phyloP scores from a whole-genome alignment of 2,888 invertebrate species.

The Agonum fuliginosum region DNA sequence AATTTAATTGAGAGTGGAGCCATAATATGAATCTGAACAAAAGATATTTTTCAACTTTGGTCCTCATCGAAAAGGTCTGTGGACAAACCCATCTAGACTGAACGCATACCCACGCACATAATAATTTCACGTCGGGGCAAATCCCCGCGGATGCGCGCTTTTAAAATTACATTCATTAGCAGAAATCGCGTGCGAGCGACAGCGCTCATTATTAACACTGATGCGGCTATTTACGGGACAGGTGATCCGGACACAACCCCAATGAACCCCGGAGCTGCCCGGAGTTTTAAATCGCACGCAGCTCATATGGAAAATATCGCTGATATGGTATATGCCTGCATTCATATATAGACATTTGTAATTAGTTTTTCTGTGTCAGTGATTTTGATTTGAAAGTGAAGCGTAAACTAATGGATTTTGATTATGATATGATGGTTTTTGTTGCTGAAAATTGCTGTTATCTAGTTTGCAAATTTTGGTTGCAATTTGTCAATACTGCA shows the following conservation, averaged over 20 bases:
- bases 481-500: no score
- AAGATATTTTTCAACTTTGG: no score
- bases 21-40: no score
- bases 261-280: not conserved
- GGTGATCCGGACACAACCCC: conserved; percentile 38
- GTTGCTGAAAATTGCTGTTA: no score
- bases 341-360: conserved; percentile 22
- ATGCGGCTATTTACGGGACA: conserved; percentile 42
- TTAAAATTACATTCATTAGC: conserved; percentile 43
- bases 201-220: conserved; percentile 41
- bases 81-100: no score
- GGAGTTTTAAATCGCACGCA: conserved; percentile 5
- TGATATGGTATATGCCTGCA: not conserved
- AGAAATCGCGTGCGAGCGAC: conserved; percentile 20
- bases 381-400: conserved; percentile 16
- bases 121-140: not conserved
- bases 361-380: conserved; percentile 31
- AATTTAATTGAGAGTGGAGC: no score
- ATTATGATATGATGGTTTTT: not conserved
- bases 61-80: no score
- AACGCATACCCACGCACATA: not conserved
- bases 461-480: no score
- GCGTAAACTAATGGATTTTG: conserved; percentile 1
- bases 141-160: not conserved
- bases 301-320: conserved; percentile 7